Percentiles rank a stretch among this genome's conserved stretches.
Conservation (phyloP, 2,888 invertebrate genomes). For the Pogonocherus hispidulus region DNA sequence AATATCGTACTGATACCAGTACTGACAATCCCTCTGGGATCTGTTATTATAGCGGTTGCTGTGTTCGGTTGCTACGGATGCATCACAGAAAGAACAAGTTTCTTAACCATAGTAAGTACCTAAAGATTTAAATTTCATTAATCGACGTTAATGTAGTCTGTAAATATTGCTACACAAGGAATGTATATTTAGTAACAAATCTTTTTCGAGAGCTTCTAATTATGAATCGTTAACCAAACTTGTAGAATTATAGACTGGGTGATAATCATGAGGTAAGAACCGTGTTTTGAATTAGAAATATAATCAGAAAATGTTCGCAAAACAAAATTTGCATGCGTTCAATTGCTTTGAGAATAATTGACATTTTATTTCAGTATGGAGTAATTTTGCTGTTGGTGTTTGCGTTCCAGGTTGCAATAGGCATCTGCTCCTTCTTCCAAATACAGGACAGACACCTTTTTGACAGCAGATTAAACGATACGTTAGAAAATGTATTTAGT, state of each 20-base stretch:
- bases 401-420: constrained; percentile 32
- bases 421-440: constrained; percentile 37
- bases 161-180: not conserved
- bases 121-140: not conserved
- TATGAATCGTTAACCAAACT: not conserved
- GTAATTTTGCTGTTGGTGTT: constrained; percentile 34
- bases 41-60: constrained; percentile 37
- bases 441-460: constrained; percentile 32
- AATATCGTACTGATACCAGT: constrained; percentile 40
- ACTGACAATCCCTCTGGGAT: constrained; percentile 40
- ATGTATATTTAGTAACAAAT: not conserved
- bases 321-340: too few relatives aligned
- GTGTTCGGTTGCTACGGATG: constrained; percentile 47
- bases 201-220: not conserved
- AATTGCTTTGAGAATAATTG: not conserved
- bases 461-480: constrained; percentile 30
- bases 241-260: not conserved
- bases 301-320: too few relatives aligned
- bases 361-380: constrained; percentile 38
- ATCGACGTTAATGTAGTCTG: not conserved
- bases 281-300: too few relatives aligned
- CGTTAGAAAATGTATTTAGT: constrained; percentile 31
- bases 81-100: constrained; percentile 41
- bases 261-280: not conserved
- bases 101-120: constrained; percentile 39